phyloP scores from a whole-genome alignment of 2,797 vertebrate genomes.

The Nannoperca obscura region DNA sequence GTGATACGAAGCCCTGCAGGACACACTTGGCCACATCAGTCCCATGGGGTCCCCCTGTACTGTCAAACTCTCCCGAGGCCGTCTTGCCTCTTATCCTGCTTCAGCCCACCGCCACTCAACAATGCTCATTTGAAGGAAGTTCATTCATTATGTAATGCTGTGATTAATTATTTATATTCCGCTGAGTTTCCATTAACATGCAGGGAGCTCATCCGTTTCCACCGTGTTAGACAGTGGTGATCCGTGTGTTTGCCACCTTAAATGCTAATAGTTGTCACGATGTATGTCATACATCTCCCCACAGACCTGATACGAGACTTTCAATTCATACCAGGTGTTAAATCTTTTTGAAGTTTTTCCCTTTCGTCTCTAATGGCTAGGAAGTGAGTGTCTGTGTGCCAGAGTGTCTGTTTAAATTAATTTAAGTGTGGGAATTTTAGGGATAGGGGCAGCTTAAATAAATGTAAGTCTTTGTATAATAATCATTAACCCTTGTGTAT shows the following conservation, averaged over 20 bases:
- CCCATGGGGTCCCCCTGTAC: slow-evolving; percentile 29
- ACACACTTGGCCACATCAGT: slow-evolving; percentile 49
- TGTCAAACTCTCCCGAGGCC: slow-evolving; percentile 44
- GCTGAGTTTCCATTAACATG: slow-evolving; percentile 63
- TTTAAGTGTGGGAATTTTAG: slow-evolving; percentile 20
- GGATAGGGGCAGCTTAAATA: slow-evolving; percentile 16
- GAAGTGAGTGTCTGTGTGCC: neutral
- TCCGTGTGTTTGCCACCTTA: slow-evolving; percentile 53
- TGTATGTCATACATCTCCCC: slow-evolving; percentile 49
- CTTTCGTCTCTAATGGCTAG: slow-evolving; percentile 11
- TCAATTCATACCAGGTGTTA: slow-evolving; percentile 52
- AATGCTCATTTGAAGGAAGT: slow-evolving; percentile 66
- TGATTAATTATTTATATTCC: slow-evolving; percentile 71
- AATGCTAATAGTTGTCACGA: slow-evolving; percentile 51
- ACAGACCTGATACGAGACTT: slow-evolving; percentile 44
- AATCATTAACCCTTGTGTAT: slow-evolving; percentile 47
- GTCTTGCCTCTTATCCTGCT: slow-evolving; percentile 52
- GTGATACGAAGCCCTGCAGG: slow-evolving; percentile 36
- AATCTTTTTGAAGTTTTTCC: slow-evolving; percentile 36
- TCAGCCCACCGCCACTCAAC: slow-evolving; percentile 47
- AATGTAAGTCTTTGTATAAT: slow-evolving; percentile 38
- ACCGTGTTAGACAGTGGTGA: slow-evolving; percentile 48
- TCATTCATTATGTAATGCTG: slow-evolving; percentile 77
- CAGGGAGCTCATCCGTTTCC: slow-evolving; percentile 46
- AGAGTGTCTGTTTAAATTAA: slow-evolving; percentile 15